Conservation (phyloP, 2,888 invertebrate genomes). For the Parasteatoda lunata region DNA sequence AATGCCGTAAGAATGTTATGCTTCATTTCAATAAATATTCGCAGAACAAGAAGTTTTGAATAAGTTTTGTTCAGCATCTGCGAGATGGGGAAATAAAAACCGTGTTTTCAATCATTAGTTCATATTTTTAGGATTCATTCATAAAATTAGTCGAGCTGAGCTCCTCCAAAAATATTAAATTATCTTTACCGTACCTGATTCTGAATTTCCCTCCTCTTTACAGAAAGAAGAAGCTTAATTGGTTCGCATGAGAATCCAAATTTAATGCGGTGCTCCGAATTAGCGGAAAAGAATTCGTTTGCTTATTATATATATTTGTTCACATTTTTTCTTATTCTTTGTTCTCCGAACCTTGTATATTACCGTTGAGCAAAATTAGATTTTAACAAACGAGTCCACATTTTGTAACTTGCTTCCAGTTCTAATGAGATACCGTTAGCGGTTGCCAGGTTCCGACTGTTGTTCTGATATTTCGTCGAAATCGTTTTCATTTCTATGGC, state of each 20-base stretch:
- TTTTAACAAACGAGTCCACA: conserved; percentile 22
- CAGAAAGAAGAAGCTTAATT: conserved; percentile 1
- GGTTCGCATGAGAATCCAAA: neutral
- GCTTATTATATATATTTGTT: neutral
- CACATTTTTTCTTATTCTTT: neutral
- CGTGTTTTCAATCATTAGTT: neutral
- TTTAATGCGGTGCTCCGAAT: conserved; percentile 5
- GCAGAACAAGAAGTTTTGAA: no score
- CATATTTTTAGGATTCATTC: no score
- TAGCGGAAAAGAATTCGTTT: neutral
- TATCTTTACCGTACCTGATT: neutral
- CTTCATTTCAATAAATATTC: no score
- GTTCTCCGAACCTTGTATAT: neutral
- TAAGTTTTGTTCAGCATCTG: neutral
- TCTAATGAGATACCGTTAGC: conserved; percentile 50
- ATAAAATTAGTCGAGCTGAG: no score
- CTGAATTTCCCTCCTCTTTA: neutral
- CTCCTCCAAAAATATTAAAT: conserved; percentile 1
- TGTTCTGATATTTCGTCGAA: conserved; percentile 45
- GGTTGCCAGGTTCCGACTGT: conserved; percentile 52
- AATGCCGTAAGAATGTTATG: no score
- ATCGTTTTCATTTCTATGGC: conserved; percentile 32
- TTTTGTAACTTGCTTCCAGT: conserved; percentile 12
- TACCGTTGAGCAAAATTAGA: conserved; percentile 6
- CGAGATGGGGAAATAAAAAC: neutral